Conservation (phyloP, 2,113 vertebrate species). For the Edolisoma coerulescens region DNA sequence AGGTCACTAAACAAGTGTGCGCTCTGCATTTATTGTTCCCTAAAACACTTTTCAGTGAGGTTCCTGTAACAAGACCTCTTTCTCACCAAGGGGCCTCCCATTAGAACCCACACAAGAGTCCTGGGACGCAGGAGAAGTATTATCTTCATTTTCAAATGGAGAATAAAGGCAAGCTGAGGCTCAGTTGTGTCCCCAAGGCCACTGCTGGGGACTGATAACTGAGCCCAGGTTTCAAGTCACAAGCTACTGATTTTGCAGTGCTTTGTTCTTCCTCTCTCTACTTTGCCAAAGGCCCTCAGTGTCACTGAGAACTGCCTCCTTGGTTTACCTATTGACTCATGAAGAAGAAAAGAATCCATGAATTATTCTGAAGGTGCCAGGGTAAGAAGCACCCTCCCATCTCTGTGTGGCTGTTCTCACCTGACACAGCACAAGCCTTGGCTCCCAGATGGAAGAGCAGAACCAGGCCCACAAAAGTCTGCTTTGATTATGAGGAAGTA, state of each 20-base stretch:
- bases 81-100: background rate
- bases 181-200: background rate
- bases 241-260: background rate
- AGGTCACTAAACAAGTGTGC: background rate
- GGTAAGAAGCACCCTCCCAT: background rate
- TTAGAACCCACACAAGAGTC: background rate
- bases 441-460: background rate
- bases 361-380: background rate
- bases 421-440: background rate
- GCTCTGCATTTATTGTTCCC: background rate
- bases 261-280: background rate
- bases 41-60: background rate
- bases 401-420: background rate
- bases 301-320: background rate
- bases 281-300: background rate
- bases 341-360: background rate
- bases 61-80: background rate
- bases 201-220: background rate
- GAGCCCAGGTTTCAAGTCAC: slow-evolving; percentile 14
- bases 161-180: background rate
- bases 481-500: background rate
- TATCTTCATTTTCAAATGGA: background rate
- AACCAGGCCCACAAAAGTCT: background rate
- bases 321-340: background rate
- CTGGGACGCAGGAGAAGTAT: background rate